These are phyloP conservation scores for Notechis scutatus DNA, from an alignment of 2,113 vertebrate species.

Conservation along the genomic window DNA sequence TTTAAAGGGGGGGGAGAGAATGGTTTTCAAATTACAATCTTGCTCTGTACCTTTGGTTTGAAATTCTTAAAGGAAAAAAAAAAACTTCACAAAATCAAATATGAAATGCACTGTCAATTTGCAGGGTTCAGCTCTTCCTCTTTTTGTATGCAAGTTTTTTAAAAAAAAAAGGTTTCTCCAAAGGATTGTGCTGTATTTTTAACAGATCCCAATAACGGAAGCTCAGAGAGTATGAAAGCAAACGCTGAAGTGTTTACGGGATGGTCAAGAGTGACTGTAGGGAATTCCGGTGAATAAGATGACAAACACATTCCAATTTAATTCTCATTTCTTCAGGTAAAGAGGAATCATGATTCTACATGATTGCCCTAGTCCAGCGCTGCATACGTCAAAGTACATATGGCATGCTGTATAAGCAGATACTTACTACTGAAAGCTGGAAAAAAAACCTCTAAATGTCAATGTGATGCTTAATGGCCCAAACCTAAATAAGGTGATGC, in stretches of 20 bases:
- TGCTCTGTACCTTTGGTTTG: slow-evolving; percentile 76
- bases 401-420: slow-evolving; percentile 11
- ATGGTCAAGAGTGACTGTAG: background rate
- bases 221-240: slow-evolving; percentile 10
- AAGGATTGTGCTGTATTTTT: slow-evolving; percentile 19
- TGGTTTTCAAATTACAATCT: slow-evolving; percentile 73
- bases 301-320: slow-evolving; percentile 1
- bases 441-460: background rate
- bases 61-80: slow-evolving; percentile 69
- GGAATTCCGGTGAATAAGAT: slow-evolving; percentile 11
- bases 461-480: background rate
- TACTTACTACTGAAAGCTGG: background rate
- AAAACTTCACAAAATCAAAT: slow-evolving; percentile 21
- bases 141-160: slow-evolving; percentile 18
- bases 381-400: background rate
- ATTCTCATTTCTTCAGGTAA: background rate
- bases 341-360: slow-evolving; percentile 26
- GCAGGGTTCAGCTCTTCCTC: background rate
- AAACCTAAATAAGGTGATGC: background rate
- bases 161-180: slow-evolving; percentile 23
- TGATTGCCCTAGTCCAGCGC: background rate
- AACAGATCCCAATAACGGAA: slow-evolving; percentile 3
- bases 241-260: background rate
- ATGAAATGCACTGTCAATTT: slow-evolving; percentile 35
- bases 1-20: slow-evolving; percentile 66